Evolutionary conservation across 1,140 invertebrate genomes (phyloP).

Genomic region (Monochamus saltuarius): DNA sequence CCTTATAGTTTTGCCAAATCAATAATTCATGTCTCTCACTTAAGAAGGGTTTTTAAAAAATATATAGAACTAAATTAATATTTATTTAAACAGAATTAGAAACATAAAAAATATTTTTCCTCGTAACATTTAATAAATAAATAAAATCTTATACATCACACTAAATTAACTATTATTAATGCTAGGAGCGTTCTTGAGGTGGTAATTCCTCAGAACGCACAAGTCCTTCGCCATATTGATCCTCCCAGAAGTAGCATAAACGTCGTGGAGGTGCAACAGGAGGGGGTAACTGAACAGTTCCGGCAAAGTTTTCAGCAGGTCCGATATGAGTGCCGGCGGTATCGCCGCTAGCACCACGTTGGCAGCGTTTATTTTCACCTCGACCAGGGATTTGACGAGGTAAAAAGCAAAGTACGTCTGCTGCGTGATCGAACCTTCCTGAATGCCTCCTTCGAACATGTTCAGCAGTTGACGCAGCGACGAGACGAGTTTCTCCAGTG

Average conservation of each 20-base stretch:
- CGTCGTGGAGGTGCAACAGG: constrained; percentile 75
- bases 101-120: no score
- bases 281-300: constrained; percentile 73
- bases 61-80: no score
- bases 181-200: constrained; percentile 54
- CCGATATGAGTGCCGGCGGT: constrained; percentile 74
- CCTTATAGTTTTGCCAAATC: no score
- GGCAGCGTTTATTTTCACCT: constrained; percentile 72
- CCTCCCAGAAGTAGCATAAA: constrained; percentile 68
- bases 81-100: no score
- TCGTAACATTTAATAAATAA: no score
- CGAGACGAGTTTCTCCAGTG: constrained; percentile 42
- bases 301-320: constrained; percentile 75
- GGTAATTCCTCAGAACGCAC: constrained; percentile 77
- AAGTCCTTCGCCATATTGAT: constrained; percentile 79
- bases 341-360: constrained; percentile 78
- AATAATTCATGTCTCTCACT: no score
- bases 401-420: constrained; percentile 84
- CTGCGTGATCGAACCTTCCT: constrained; percentile 75
- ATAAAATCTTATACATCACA: no score
- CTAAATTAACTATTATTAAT: no score
- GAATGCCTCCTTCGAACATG: constrained; percentile 49
- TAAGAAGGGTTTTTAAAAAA: no score
- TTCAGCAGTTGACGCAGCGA: constrained; percentile 39
- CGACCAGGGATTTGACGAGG: constrained; percentile 78